Evolutionary conservation across 2,888 invertebrate species (phyloP).

Genomic region (Epistrophe grossulariae): DNA sequence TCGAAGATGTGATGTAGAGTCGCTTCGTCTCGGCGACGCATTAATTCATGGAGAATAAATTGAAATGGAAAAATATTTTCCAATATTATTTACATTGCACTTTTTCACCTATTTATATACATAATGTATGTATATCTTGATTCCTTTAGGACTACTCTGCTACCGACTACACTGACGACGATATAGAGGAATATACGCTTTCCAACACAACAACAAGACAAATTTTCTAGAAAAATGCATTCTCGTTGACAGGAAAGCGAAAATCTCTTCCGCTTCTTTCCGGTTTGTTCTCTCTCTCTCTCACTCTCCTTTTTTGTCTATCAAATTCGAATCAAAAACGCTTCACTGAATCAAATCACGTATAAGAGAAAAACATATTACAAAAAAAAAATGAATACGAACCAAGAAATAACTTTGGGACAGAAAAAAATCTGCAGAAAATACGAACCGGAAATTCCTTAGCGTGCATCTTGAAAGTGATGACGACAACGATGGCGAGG

Average conservation of each 20-base stretch:
- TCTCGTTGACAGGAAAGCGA: conserved; percentile 71
- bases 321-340: conserved; percentile 71
- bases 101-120: conserved; percentile 54
- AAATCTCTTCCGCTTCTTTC: conserved; percentile 70
- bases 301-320: conserved; percentile 8
- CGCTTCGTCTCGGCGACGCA: conserved; percentile 39
- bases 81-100: conserved; percentile 75
- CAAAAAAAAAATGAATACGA: conserved; percentile 2
- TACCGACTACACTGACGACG: neutral
- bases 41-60: conserved; percentile 75
- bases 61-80: conserved; percentile 74
- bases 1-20: neutral
- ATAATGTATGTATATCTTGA: neutral
- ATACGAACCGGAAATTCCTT: conserved; percentile 74
- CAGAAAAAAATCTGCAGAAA: conserved; percentile 44
- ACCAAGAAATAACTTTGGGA: conserved; percentile 22
- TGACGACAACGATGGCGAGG: conserved; percentile 60
- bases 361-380: conserved; percentile 41
- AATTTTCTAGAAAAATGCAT: conserved; percentile 55
- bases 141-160: neutral
- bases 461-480: conserved; percentile 71
- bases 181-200: neutral
- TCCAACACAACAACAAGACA: conserved; percentile 22
- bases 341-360: conserved; percentile 75
- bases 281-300: conserved; percentile 2